Conservation (phyloP, 2,797 vertebrate species). For the Macropus fuliginosus region DNA sequence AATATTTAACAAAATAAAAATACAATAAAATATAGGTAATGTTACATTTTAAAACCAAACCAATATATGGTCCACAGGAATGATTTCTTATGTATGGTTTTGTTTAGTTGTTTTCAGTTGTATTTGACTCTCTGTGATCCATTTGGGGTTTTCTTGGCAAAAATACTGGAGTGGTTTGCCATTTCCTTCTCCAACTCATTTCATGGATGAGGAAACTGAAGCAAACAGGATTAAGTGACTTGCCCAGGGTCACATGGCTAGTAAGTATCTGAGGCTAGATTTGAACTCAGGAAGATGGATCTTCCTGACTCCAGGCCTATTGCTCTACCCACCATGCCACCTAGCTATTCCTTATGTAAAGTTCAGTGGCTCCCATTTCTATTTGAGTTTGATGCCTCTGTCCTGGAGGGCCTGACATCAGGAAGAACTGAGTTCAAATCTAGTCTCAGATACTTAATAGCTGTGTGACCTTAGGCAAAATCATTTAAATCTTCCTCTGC, state of each 20-base stretch:
- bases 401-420: not conserved
- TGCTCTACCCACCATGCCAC: not conserved
- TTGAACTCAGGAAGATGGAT: not conserved
- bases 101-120: not conserved
- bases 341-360: not conserved
- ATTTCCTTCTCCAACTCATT: not conserved
- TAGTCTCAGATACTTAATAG: not conserved
- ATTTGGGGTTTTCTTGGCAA: not conserved
- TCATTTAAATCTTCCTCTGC: not conserved
- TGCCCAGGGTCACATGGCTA: not conserved
- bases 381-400: not conserved
- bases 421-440: too few relatives aligned
- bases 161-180: not conserved
- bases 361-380: not conserved
- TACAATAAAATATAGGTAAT: conserved; percentile 2
- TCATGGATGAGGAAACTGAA: not conserved
- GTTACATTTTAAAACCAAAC: not conserved
- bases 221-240: not conserved
- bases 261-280: not conserved
- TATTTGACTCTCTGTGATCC: not conserved
- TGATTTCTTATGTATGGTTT: not conserved
- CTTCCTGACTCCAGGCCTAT: not conserved
- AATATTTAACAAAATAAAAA: not conserved
- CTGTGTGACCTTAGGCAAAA: too few relatives aligned
- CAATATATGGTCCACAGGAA: not conserved